A percentile compares a stretch with the other conserved stretches of the same genome.
Evolutionary conservation across 1,140 invertebrate genomes (phyloP).

Genomic region (Trypoxylus dichotomus): DNA sequence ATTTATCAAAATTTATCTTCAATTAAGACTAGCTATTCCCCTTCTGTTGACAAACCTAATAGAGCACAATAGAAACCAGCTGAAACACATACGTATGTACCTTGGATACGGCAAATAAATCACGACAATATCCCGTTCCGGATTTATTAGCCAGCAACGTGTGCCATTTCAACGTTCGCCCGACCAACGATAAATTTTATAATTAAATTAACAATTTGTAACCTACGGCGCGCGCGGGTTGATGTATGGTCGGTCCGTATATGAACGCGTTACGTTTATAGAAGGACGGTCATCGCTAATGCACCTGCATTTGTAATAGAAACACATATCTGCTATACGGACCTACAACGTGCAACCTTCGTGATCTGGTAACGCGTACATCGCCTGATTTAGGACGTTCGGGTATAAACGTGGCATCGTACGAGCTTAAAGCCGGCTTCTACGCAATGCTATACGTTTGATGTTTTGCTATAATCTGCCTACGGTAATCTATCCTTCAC

Average conservation of each 20-base stretch:
- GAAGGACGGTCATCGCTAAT: background rate
- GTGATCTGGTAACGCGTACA: background rate
- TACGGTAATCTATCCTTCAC: background rate
- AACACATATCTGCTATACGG: background rate
- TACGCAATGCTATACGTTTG: background rate
- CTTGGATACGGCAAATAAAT: background rate
- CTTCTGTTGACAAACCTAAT: too few relatives aligned
- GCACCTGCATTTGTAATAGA: background rate
- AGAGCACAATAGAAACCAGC: too few relatives aligned
- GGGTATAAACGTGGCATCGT: too few relatives aligned
- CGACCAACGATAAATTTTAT: background rate
- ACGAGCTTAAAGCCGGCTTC: background rate
- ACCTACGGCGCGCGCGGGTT: background rate
- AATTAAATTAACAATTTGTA: slow-evolving; percentile 4
- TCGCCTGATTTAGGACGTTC: too few relatives aligned
- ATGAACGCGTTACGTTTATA: background rate
- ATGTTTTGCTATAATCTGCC: background rate
- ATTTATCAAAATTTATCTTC: too few relatives aligned
- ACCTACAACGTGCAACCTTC: background rate
- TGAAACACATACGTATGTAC: background rate
- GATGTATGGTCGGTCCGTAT: background rate
- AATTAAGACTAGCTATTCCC: too few relatives aligned
- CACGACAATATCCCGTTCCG: background rate
- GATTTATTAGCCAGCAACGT: slow-evolving; percentile 2
- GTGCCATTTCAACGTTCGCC: background rate